Evolutionary conservation across 2,797 vertebrate genomes (phyloP).

Genomic region (Naso thynnoides): DNA sequence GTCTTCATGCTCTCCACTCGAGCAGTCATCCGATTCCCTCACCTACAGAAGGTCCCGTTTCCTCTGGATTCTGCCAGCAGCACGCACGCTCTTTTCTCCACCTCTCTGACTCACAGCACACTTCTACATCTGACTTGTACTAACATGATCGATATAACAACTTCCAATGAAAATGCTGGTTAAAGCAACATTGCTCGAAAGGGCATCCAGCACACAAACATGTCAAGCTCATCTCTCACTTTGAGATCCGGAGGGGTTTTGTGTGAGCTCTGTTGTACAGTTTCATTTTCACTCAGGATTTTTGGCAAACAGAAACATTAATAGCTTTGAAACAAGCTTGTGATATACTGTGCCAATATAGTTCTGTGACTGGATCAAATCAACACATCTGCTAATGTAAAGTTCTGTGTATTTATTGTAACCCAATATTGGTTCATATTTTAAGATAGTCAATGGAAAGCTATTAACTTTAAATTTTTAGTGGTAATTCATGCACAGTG

Average conservation of each 20-base stretch:
- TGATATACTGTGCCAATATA: not conserved
- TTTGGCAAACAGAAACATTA: constrained; percentile 17
- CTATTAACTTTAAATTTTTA: too few species aligned
- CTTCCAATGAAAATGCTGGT: constrained; percentile 11
- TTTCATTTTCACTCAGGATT: constrained; percentile 32
- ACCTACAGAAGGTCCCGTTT: constrained; percentile 51
- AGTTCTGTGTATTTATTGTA: too few species aligned
- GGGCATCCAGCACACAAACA: constrained; percentile 3
- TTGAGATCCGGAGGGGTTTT: constrained; percentile 23
- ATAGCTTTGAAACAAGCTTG: not conserved
- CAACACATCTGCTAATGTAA: not conserved
- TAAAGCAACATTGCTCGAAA: constrained; percentile 34
- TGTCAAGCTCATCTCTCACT: constrained; percentile 35
- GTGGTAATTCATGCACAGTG: too few species aligned
- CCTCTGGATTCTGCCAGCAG: constrained; percentile 25
- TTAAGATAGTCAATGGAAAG: not conserved
- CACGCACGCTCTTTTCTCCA: constrained; percentile 1
- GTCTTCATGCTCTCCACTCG: constrained; percentile 23
- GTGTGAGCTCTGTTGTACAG: constrained; percentile 4
- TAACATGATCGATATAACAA: constrained; percentile 41
- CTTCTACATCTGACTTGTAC: constrained; percentile 38
- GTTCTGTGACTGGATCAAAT: not conserved
- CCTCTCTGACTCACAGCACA: constrained; percentile 38
- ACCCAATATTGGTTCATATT: too few species aligned
- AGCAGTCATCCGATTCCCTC: constrained; percentile 47